Evolutionary conservation across 2,797 vertebrate species (phyloP), one percentile per base, ranked within the genome.

Genomic region (Tiaroga cobitis): DNA sequence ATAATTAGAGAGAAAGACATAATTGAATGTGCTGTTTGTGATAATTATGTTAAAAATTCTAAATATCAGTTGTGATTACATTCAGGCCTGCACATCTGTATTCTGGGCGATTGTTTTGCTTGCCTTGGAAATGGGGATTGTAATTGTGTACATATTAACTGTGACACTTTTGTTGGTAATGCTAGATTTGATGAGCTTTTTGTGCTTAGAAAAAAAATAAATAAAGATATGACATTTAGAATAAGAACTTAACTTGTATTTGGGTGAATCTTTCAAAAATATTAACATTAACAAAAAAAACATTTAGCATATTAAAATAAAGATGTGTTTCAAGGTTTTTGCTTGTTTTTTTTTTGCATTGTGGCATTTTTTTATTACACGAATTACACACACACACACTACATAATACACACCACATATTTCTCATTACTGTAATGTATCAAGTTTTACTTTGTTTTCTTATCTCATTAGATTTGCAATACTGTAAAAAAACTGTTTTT

Each of bases 131-230:
- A 82, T 21, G 32, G 86, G 90, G 88, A n/a, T 90, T 49, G 63
- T 85, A 91, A 91, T 90, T 90, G 85, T 84, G 68, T 80, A 82
- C 87, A 89, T 89, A 93, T 92, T 90, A 82, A 65, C 88, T 88
- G 81, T 91, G 92, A 92, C 89, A 88, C 84, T 65, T 84, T 61
- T 80, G 76, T 51, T 83, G 84, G 91, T 63, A 88, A 79, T 21
- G 67, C 15, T 63, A 91, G 87, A 91, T 91, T 87, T 90, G 49
- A 91, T 90, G 76, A 90, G 86, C 56, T 79, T 69, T 1, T 56
- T 81, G 81, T 26, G 19, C 19, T 54, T 21, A 26, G 3, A 61
- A 78, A 87, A 89, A 13, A 90, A 37, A 5, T 34, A 34, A 34
- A 43, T 39, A 54, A 63, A 72, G 7, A 26, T 75, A 46, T 51